These are phyloP conservation scores for Echinometra lucunter DNA, from an alignment of 53 echinoderm and acorn worm species.

Conservation along the genomic window DNA sequence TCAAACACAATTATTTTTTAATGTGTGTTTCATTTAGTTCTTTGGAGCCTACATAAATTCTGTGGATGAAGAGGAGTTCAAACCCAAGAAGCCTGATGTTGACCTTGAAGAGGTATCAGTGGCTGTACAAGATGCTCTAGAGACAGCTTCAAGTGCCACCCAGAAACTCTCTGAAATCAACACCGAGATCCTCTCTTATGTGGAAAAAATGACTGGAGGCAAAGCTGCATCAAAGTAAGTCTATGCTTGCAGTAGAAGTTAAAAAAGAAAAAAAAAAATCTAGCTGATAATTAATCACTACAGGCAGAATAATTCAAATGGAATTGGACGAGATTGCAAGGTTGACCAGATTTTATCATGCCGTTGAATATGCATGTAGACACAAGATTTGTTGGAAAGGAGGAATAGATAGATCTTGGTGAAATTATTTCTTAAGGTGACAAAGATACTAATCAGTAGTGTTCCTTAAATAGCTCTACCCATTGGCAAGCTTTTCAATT, in stretches of 20 bases:
- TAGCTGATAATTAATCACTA: neutral
- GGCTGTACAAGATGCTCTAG: constrained; percentile 91
- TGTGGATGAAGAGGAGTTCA: constrained; percentile 89
- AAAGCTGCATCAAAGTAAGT: constrained; percentile 97
- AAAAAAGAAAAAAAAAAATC: too few relatives aligned
- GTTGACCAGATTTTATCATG: neutral
- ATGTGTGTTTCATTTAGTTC: constrained; percentile 67
- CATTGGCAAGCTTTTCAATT: neutral
- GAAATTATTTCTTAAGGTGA: neutral
- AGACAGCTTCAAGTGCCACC: constrained; percentile 85
- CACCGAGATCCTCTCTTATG: constrained; percentile 88
- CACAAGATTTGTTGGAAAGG: neutral
- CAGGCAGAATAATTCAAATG: too few relatives aligned
- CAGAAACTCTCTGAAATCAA: constrained; percentile 94
- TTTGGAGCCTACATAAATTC: constrained; percentile 89
- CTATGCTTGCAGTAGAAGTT: constrained; percentile 77
- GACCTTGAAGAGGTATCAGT: constrained; percentile 91
- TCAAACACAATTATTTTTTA: neutral
- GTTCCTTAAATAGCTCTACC: too few relatives aligned
- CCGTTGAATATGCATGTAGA: neutral
- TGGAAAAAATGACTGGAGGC: constrained; percentile 89
- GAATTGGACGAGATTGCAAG: neutral
- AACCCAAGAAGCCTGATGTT: constrained; percentile 79
- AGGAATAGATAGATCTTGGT: too few relatives aligned
- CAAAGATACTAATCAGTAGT: neutral